Conservation (phyloP, 2,797 vertebrate species). For the Tiaroga cobitis region DNA sequence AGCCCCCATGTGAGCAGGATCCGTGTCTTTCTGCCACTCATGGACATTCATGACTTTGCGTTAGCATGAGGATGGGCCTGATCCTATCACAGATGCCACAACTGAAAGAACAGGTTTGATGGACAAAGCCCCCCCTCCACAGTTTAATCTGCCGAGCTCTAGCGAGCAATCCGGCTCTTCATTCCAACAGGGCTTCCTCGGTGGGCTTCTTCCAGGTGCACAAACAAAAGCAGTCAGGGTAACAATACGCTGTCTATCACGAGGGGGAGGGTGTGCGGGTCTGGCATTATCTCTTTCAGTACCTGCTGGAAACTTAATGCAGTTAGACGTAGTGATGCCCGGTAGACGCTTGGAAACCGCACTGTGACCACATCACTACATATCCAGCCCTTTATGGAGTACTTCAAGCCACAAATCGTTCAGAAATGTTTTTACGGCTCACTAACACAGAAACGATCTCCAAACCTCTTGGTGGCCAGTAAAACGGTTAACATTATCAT, state of each 20-base stretch:
- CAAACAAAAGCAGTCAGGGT: constrained; percentile 76
- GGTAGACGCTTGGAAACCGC: constrained; percentile 67
- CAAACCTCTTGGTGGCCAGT: constrained; percentile 48
- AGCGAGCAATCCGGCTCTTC: constrained; percentile 47
- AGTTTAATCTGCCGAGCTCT: constrained; percentile 34
- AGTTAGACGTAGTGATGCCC: constrained; percentile 24
- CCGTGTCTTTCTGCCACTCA: constrained; percentile 54
- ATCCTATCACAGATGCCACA: constrained; percentile 58
- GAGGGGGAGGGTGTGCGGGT: constrained; percentile 51
- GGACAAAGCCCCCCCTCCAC: constrained; percentile 52
- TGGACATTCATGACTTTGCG: constrained; percentile 65
- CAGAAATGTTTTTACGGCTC: constrained; percentile 49
- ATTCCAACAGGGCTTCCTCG: constrained; percentile 67
- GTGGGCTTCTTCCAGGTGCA: constrained; percentile 77
- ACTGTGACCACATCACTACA: constrained; percentile 43
- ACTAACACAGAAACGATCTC: constrained; percentile 38
- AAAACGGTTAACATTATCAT: constrained; percentile 45
- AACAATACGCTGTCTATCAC: constrained; percentile 70
- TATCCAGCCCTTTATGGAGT: constrained; percentile 10
- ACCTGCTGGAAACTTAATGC: constrained; percentile 66
- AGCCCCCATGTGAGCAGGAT: constrained; percentile 47
- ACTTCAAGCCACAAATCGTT: constrained; percentile 50
- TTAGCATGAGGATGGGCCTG: constrained; percentile 62
- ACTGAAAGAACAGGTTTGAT: constrained; percentile 56
- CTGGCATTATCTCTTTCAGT: constrained; percentile 61